These are phyloP conservation scores for Mus pahari DNA, from an alignment of 2,113 vertebrate genomes.

Conservation along the genomic window DNA sequence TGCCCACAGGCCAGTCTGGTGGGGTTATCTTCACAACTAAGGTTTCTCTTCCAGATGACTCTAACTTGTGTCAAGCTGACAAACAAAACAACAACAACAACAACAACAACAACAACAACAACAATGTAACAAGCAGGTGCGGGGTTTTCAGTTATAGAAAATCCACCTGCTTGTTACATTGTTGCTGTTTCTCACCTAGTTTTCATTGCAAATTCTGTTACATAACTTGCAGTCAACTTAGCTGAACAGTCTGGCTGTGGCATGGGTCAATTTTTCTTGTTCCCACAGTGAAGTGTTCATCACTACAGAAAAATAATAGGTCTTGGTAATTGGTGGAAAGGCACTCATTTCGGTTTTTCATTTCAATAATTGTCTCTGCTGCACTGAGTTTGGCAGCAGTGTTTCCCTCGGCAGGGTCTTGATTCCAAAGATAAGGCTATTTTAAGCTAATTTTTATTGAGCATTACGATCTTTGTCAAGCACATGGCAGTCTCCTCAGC, in stretches of 20 bases:
- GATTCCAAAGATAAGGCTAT: neutral
- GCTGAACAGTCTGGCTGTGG: neutral
- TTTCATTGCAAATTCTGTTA: no score
- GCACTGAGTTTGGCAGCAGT: neutral
- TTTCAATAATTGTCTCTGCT: neutral
- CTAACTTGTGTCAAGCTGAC: neutral
- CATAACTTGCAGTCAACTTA: neutral
- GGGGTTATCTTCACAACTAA: neutral
- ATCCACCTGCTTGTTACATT: neutral
- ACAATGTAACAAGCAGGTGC: neutral
- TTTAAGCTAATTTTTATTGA: conserved; percentile 27
- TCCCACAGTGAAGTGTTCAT: neutral
- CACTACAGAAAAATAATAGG: neutral
- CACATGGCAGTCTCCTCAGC: neutral
- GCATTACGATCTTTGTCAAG: neutral
- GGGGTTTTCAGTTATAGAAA: neutral
- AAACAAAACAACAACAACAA: neutral
- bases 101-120: neutral
- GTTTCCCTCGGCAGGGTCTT: neutral
- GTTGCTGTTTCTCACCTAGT: neutral
- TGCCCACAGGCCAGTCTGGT: no score
- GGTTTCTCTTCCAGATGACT: neutral
- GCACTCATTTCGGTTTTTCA: neutral
- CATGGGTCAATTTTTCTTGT: neutral
- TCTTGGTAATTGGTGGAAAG: neutral